A percentile compares a stretch with the other conserved stretches of the same genome.
Conservation (phyloP, 1,140 invertebrate species). For the Steinernema khuongi region DNA sequence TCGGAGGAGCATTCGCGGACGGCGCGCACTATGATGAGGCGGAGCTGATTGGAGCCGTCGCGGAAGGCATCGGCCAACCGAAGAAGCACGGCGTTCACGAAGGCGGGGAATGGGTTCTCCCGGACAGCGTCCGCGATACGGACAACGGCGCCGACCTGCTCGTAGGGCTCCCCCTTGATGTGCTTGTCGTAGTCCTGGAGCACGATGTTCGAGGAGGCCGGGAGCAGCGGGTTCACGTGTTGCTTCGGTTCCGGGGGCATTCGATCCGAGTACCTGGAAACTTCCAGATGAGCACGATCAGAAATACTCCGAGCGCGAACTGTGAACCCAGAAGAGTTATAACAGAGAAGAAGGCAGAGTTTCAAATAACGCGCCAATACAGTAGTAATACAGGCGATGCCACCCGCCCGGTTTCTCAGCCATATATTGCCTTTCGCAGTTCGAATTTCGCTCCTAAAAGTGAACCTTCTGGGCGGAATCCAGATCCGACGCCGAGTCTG, state of each 20-base stretch:
- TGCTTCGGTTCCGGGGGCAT: not conserved
- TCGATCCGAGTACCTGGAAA: not conserved
- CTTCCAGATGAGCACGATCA: too few relatives aligned
- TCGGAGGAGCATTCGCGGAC: slow-evolving; percentile 36
- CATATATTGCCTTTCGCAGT: too few relatives aligned
- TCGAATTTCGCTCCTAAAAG: too few relatives aligned
- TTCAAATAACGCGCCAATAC: too few relatives aligned
- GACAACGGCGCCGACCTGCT: not conserved
- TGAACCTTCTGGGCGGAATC: too few relatives aligned
- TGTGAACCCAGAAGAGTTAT: too few relatives aligned
- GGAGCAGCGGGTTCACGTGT: not conserved
- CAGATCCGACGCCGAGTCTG: too few relatives aligned
- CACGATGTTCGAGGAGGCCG: not conserved
- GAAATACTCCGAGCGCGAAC: too few relatives aligned
- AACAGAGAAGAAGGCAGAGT: too few relatives aligned
- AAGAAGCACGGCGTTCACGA: slow-evolving; percentile 44
- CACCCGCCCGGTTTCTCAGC: too few relatives aligned
- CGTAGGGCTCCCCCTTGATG: not conserved
- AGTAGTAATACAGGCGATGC: too few relatives aligned
- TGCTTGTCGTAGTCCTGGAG: not conserved
- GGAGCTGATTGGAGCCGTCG: slow-evolving; percentile 29
- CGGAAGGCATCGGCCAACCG: slow-evolving; percentile 44
- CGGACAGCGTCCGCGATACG: slow-evolving; percentile 29
- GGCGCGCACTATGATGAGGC: slow-evolving; percentile 38
- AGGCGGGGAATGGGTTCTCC: slow-evolving; percentile 43